A percentile compares a stretch with the other conserved stretches of the same genome.
phyloP scores from a whole-genome alignment of 2,888 invertebrate genomes.

The Tetranychus piercei region DNA sequence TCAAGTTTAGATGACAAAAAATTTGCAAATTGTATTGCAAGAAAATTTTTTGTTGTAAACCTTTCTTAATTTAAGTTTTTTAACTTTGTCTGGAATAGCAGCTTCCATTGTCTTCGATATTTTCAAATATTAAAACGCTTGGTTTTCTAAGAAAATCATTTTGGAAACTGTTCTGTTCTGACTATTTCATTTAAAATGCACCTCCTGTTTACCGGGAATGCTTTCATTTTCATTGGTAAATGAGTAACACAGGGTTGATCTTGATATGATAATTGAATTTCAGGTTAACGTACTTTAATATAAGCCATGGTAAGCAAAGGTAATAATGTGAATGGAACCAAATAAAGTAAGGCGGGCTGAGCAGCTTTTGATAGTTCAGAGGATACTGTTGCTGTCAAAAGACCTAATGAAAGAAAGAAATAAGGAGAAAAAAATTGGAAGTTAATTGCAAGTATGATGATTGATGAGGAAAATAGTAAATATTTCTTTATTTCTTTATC shows the following conservation, averaged over 20 bases:
- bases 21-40: no score
- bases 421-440: constrained; percentile 13
- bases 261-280: background rate
- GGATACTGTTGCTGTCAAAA: constrained; percentile 88
- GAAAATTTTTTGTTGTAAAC: no score
- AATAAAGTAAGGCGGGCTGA: constrained; percentile 85
- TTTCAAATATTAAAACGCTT: background rate
- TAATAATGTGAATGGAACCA: constrained; percentile 89
- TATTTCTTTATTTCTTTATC: background rate
- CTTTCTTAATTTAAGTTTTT: no score
- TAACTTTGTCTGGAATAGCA: background rate
- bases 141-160: background rate
- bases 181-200: background rate
- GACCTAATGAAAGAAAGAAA: constrained; percentile 31
- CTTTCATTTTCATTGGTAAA: background rate
- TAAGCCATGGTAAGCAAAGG: constrained; percentile 94
- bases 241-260: background rate
- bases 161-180: background rate
- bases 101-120: background rate
- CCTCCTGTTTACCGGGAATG: background rate
- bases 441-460: background rate
- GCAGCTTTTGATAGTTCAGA: constrained; percentile 96
- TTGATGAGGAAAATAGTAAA: background rate
- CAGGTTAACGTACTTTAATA: constrained; percentile 50
- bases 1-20: background rate